phyloP scores from a whole-genome alignment of 2,888 invertebrate genomes.

The Epirrhoe alternata region DNA sequence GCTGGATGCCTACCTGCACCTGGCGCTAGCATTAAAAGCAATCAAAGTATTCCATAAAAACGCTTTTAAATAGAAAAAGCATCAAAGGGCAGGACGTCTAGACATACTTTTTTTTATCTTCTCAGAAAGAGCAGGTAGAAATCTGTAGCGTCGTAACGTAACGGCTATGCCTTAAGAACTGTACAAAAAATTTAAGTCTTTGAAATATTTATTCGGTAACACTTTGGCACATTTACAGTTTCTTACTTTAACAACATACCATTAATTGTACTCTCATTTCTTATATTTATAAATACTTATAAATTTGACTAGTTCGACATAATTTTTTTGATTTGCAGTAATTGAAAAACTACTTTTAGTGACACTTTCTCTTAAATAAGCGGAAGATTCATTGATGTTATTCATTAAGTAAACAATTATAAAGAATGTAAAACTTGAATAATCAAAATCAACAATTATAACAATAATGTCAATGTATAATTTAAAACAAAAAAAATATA shows the following conservation, averaged over 20 bases:
- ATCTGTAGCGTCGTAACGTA: constrained; percentile 47
- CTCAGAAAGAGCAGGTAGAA: constrained; percentile 77
- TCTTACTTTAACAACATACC: constrained; percentile 14
- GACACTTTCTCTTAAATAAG: not conserved
- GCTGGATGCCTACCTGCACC: constrained; percentile 73
- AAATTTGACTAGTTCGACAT: constrained; percentile 22
- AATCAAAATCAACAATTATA: not conserved
- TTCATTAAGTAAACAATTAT: not conserved
- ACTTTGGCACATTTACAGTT: constrained; percentile 36
- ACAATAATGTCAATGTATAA: not conserved
- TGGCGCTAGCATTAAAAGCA: constrained; percentile 73
- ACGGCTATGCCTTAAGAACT: constrained; percentile 28
- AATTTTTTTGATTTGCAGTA: not conserved
- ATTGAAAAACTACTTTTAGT: not conserved
- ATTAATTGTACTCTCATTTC: constrained; percentile 34
- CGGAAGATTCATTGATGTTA: no score
- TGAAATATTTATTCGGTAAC: constrained; percentile 36
- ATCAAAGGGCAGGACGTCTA: constrained; percentile 81
- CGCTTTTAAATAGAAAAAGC: constrained; percentile 73
- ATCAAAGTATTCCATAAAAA: constrained; percentile 74
- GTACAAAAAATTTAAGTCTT: constrained; percentile 35
- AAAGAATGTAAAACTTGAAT: not conserved
- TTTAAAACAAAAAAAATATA: not conserved
- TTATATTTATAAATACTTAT: constrained; percentile 8
- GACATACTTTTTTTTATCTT: constrained; percentile 75